A percentile compares a stretch with the other conserved stretches of the same genome.
These are phyloP conservation scores for Meloidogyne hapla DNA, from an alignment of 1,140 invertebrate species.

Conservation along the genomic window DNA sequence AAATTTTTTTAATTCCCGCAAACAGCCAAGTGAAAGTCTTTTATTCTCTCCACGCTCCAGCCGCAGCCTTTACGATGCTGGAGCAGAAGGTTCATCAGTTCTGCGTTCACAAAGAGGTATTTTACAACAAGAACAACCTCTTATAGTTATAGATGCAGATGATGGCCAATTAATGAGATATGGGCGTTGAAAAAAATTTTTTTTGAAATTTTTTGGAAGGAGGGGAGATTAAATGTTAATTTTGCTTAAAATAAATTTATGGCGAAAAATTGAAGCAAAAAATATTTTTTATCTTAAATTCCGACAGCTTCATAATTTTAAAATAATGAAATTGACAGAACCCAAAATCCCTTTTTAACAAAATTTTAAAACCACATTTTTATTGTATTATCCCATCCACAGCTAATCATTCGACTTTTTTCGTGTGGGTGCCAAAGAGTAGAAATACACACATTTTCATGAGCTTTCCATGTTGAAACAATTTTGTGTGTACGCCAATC, in stretches of 20 bases:
- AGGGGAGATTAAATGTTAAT: neutral
- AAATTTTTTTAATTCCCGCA: neutral
- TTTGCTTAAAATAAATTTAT: neutral
- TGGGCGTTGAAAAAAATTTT: conserved; percentile 20
- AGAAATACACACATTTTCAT: conserved; percentile 92
- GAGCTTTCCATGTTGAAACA: conserved; percentile 97
- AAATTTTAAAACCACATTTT: conserved; percentile 99
- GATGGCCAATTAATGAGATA: conserved; percentile 34
- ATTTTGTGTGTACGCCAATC: conserved; percentile 87
- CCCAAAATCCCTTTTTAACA: too few species aligned
- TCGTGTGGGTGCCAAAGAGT: conserved; percentile 98
- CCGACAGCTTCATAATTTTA: neutral
- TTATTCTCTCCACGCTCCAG: conserved; percentile 8
- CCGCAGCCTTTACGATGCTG: conserved; percentile 27
- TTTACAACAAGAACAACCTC: conserved; percentile 22
- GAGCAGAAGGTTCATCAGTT: conserved; percentile 12
- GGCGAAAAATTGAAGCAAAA: neutral
- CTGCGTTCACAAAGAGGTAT: conserved; percentile 32
- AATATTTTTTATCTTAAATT: neutral
- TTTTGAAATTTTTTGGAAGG: neutral
- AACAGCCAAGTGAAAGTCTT: neutral
- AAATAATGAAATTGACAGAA: too few species aligned
- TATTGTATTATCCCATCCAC: conserved; percentile 95
- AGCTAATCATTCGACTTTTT: conserved; percentile 80
- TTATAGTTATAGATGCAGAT: conserved; percentile 36